Evolutionary conservation across 2,797 vertebrate species (phyloP), one percentile per base, ranked within the genome.

Genomic region (Pagetopsis macropterus): DNA sequence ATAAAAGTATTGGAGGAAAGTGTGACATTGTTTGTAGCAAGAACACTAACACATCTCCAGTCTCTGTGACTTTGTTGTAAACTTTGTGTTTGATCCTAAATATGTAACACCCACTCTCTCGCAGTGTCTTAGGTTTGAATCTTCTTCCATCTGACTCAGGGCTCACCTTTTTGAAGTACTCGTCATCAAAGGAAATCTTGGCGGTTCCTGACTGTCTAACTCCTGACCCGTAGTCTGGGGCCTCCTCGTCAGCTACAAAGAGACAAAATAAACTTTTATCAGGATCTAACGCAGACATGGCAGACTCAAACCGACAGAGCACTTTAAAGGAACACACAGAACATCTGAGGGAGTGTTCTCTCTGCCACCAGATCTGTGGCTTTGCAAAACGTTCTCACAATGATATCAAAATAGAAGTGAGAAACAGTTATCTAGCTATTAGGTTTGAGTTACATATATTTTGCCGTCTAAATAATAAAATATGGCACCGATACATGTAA

Each of bases 181-280:
- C 97, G 3, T 99, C 96, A 90, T 99, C 96, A 74, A 99, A 99
- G 33, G 98, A 99, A 89, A 99, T 99, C 90, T 99, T 99, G 78
- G 98, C 98, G 0, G 97, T 99, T 85, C 98, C 98, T 3, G 98
- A 99, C 93, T 99, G 98, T 73, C 98, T 94, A 65, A 99, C 96
- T 69, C 98, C 98, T 65, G 98, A 99, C 31, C 98, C 98, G 64
- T 99, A 99, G 94, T 99, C 98, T 64, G 98, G 98, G 60, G 98
- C 98, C 87, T 99, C 98, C 86, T 99, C 98, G 37, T 99, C 98
- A 83, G 95, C 98, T 99, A 82, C 73, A 91, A 58, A 87, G 63
- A 84, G 27, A 87, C 52, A 87, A 84, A 83, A 14, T 69, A 61
- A 41, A 55, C 57, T 87, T 61, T 83, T 51, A 82, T 88, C 82